Evolutionary conservation across 53 echinoderm and acorn worm species (phyloP), one percentile per base, ranked within the genome.

Genomic region (Mesocentrotus franciscanus): DNA sequence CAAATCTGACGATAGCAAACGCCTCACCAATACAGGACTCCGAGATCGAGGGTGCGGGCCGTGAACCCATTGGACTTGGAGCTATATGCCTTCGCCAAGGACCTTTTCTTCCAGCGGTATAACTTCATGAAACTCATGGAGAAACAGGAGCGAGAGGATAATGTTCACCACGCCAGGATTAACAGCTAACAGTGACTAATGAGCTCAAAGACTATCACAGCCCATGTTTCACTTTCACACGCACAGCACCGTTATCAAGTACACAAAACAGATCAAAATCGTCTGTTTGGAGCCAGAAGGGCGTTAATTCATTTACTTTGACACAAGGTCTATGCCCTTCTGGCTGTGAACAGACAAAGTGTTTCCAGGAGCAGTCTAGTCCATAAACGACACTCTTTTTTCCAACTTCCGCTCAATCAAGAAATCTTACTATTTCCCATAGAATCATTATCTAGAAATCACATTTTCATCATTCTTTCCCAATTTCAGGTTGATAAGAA

Each of bases 51-150:
- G 62, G 95, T 99, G 71, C 56, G 92, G 49, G 34, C 95, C 15
- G 30, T 60, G 2, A 99, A 99, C 78, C 32, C 57, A 4, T 74
- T 96, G n/a, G 99, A 99, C 62, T 10, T 98, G 32, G 95, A 97
- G 15, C 97, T 99, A 36, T 99, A 98, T 61, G 95, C 97, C 33
- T 99, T 95, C 91, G 97, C 99, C 3, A 96, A 91, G 61, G 87
- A 97, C n/a, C 90, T 99, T 11, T 99, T 99, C 85, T 96, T 97
- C 56, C 97, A 98, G 61, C 95, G 99, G 13, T 95, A 96, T 39
- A 56, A 96, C 36, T 95, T 94, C 83, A 97, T 97, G 97, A 95
- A 95, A 75, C 74, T 95, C 9, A 81, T 93, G 64, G 96, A 96
- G 85, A 89, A 62, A 61, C 56, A 72, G 56, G 62, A 94, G 84